Base-by-base conservation (phyloP, 2,888 invertebrate genomes). In the Troides helena region DNA sequence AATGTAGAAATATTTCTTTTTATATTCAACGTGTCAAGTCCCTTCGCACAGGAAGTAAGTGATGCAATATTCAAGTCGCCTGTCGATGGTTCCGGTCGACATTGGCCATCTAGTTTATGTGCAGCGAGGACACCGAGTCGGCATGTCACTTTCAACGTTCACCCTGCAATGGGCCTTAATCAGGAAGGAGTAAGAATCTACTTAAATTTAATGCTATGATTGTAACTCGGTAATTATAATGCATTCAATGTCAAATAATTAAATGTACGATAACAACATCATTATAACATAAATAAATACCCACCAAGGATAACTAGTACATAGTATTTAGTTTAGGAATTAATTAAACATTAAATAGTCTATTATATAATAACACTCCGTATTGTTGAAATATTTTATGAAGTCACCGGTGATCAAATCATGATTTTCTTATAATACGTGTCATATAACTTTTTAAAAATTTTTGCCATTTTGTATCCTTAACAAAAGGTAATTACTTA, bases 121-220 rank as follows among this genome's bases (percentile, higher is more conserved):
- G 77, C 79, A 78, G 81, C 87, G 81, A 89, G 89, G 89, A 74
- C 85, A 76, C 69, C 78, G 8, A 74, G 75, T 75, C 80, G 69
- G 66, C 74, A 79, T 82, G 82, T 80, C 80, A 83, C 85, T 85
- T 84, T 86, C 82, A 77, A 83, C 75, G 76, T 73, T 76, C 76
- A 80, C 81, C 75, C 75, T 81, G 73, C 70, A 71, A 72, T 72
- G 72, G 80, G 78, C 82, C 83, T 83, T 79, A 78, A 74, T 70
- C 72, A 74, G 67, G 74, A 82, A 83, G 83, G 83, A 85, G 78
- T 69, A 70, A 72, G 39, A 18, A 56, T 61, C 53, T n/a, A 53
- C 53, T 53, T 53, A 53, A 53, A n/a, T n/a, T 53, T 53, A 60
- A 30, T 60, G 30, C n/a, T 30, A 60, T 36, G 7, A 60, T n/a